These are phyloP conservation scores for Chrysopilus asiliformis DNA, from an alignment of 2,888 invertebrate genomes.

Conservation along the genomic window DNA sequence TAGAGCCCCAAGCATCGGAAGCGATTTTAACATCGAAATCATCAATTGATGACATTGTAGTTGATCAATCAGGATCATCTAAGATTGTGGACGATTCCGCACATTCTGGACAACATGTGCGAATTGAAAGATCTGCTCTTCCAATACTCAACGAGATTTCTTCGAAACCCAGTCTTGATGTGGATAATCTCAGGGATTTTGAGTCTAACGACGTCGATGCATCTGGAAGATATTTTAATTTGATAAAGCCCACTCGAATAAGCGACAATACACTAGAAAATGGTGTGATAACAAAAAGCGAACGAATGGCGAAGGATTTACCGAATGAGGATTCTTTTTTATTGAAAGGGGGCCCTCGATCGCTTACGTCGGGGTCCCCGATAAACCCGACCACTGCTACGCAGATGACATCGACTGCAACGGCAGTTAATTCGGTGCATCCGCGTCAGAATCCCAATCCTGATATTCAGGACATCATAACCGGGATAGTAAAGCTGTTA, in stretches of 20 bases:
- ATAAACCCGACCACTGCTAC: conserved; percentile 36
- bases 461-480: conserved; percentile 82
- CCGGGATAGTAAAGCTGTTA: conserved; percentile 73
- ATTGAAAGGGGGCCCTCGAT: conserved; percentile 36
- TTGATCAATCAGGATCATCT: conserved; percentile 29
- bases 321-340: conserved; percentile 36
- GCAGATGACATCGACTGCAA: conserved; percentile 43
- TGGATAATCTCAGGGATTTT: conserved; percentile 23
- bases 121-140: conserved; percentile 43
- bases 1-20: conserved; percentile 3
- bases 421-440: conserved; percentile 20
- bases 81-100: conserved; percentile 24
- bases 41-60: conserved; percentile 10
- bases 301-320: conserved; percentile 25
- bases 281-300: conserved; percentile 25
- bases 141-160: conserved; percentile 45
- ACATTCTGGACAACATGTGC: conserved; percentile 26
- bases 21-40: conserved; percentile 5
- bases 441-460: conserved; percentile 47
- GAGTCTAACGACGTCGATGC: conserved; percentile 18
- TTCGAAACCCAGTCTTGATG: conserved; percentile 23
- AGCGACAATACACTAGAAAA: conserved; percentile 18
- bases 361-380: conserved; percentile 35
- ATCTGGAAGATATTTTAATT: conserved; percentile 30
- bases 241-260: conserved; percentile 33